phyloP scores from a whole-genome alignment of 2,797 vertebrate species.

The Schizothorax lantsangensis region DNA sequence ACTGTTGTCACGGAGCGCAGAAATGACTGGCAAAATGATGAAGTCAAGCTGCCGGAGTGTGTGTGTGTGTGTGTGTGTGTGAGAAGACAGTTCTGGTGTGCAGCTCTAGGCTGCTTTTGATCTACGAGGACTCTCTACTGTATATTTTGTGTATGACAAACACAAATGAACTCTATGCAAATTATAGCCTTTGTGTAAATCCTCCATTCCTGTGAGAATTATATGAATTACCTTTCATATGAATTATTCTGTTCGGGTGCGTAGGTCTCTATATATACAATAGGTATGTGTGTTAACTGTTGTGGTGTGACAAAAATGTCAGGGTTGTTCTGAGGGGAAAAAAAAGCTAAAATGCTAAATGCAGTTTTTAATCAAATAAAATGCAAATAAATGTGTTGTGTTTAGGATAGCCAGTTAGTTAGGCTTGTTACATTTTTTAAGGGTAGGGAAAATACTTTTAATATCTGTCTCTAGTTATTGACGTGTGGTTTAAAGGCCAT shows the following conservation, averaged over 20 bases:
- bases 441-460: neutral
- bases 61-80: constrained; percentile 59
- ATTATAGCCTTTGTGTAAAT: constrained; percentile 68
- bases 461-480: neutral
- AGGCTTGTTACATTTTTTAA: neutral
- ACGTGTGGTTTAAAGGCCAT: neutral
- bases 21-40: constrained; percentile 38
- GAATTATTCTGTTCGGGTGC: constrained; percentile 63
- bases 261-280: constrained; percentile 60
- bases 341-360: neutral
- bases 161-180: constrained; percentile 37
- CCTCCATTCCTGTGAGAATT: constrained; percentile 56
- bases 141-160: constrained; percentile 40
- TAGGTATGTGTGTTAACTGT: constrained; percentile 37
- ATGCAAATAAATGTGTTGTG: neutral
- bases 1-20: constrained; percentile 37
- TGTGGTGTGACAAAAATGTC: neutral
- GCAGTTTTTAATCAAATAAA: neutral
- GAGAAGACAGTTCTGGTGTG: constrained; percentile 62
- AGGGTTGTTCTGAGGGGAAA: neutral
- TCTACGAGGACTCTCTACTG: constrained; percentile 66
- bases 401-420: neutral
- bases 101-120: constrained; percentile 51
- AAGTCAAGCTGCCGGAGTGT: constrained; percentile 42
- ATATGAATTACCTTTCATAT: constrained; percentile 72